Base-by-base conservation (phyloP, 2,888 invertebrate species). In the Elegia similella region DNA sequence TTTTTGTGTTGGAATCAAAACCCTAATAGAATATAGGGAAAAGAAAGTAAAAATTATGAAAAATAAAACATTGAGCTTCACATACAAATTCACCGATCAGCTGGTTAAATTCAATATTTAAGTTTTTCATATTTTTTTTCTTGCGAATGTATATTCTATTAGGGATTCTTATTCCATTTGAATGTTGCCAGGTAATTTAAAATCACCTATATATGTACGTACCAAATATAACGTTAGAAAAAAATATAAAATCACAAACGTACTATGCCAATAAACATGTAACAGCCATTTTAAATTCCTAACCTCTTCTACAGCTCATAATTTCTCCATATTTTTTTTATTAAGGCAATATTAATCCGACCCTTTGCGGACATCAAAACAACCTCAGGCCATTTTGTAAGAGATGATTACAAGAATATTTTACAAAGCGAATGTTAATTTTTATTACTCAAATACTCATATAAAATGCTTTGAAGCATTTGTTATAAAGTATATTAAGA, bases 391-490 rank as follows among this genome's bases (percentile, higher is more conserved):
- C 78, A 88, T 89, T n/a, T n/a, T 88, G 88, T 89, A 82, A 82
- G 72, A 70, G 79, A 82, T 87, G 83, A 88, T 87, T 87, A 86
- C 80, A 84, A 82, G 81, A 80, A 82, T 82, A 78, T 81, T 80
- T 82, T 76, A 82, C 77, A 84, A 82, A 82, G 83, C 76, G 82
- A 88, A 88, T 87, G 85, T 86, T 86, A 88, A 86, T 88, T 85
- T 86, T 84, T 86, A 88, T 88, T 84, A 84, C 78, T 75, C 76
- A 73, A 76, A 80, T 77, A 64, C 61, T 65, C 56, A 68, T 72
- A 38, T 32, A 34, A 15, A 10, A 15, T 50, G 82, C 76, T 42
- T 52, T 13, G 76, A 77, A 76, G 74, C 75, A 82, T 78, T 82
- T 77, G 1, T 38, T n/a, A 38, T 38, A 12, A 38, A 38, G 12